phyloP scores from a whole-genome alignment of 2,113 vertebrate species.

The Corythaixoides concolor region DNA sequence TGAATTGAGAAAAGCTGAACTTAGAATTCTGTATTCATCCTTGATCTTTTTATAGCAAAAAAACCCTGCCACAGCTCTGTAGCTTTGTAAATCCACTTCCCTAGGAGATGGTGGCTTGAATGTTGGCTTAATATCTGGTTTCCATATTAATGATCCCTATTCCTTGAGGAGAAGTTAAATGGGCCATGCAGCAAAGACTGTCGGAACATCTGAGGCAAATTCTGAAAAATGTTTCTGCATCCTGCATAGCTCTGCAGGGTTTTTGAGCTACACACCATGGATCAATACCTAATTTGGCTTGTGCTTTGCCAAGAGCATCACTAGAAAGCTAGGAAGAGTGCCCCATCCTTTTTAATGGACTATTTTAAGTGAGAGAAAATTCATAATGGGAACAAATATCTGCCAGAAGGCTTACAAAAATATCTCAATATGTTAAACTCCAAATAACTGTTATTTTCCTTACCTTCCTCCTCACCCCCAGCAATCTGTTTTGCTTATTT shows the following conservation, averaged over 20 bases:
- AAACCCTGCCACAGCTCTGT: neutral
- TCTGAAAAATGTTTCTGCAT: neutral
- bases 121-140: neutral
- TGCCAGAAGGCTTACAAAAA: neutral
- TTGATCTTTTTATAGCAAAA: neutral
- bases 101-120: neutral
- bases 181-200: neutral
- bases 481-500: neutral
- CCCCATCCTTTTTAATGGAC: neutral
- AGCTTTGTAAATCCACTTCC: neutral
- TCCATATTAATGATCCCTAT: neutral
- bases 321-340: neutral
- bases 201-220: neutral
- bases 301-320: neutral
- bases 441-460: neutral
- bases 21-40: neutral
- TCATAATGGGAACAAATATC: neutral
- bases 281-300: neutral
- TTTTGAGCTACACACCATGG: neutral
- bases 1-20: neutral
- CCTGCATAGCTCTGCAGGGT: neutral
- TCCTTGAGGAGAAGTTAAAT: neutral
- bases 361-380: neutral
- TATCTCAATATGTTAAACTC: neutral
- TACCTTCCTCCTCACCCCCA: neutral